Base-by-base conservation (phyloP, 2,797 vertebrate genomes). In the Pipistrellus kuhlii region DNA sequence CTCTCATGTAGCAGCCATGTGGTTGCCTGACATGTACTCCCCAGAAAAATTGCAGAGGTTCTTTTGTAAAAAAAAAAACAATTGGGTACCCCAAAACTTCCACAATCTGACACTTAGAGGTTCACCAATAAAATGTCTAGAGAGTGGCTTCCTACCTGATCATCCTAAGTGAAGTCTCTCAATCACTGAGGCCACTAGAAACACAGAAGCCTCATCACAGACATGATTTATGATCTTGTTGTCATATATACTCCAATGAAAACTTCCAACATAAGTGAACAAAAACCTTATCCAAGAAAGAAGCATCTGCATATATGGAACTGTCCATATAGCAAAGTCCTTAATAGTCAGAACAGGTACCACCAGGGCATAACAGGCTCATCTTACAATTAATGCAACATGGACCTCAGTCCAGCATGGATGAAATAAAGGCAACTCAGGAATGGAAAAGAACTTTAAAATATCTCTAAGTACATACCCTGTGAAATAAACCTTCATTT, bases 401-500 rank as follows among this genome's bases (percentile, higher is more conserved):
- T 46, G 59, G 72, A 72, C 35, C 27, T 77, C 72, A 35, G 64
- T 30, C 30, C 64, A 35, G 0, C 41, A 12, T 18, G 14, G n/a
- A 78, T 21, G 21, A 88, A 84, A 75, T 59, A 77, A 86, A 89
- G n/a, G 8, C n/a, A 92, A 76, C 46, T 59, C 20, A 1, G 55
- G 32, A 77, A 81, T 64, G 30, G 25, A 20, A 83, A 77, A 57
- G 10, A 71, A 48, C 41, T 69, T 81, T 59, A 32, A 92, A 69
- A 82, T 73, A 69, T 12, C 44, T 51, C 51, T 72, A 73, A 68
- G 11, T 72, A 57, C 46, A 57, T 62, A 15, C 10, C 32, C 71
- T 44, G 1, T 86, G 48, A 96, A 53, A 78, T 78, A 87, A 69
- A 68, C 87, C 76, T 91, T 90, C n/a, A 90, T 44, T 82, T 90